phyloP scores from a whole-genome alignment of 2,888 invertebrate genomes.

The Margaritifera margaritifera region DNA sequence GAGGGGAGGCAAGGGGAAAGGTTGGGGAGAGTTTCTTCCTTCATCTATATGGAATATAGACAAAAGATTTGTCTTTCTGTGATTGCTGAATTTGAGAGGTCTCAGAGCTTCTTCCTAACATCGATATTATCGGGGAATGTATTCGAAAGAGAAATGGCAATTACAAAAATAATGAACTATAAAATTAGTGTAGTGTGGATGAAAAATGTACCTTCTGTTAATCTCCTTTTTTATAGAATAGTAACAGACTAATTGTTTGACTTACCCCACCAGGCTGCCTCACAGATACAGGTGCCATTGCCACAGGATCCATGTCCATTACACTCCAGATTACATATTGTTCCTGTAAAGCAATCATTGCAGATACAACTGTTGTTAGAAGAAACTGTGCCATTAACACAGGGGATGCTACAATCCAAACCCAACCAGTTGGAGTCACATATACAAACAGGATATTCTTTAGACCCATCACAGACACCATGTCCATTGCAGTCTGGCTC shows the following conservation, averaged over 20 bases:
- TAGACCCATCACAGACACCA: constrained; percentile 46
- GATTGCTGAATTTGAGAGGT: no score
- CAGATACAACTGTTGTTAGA: constrained; percentile 41
- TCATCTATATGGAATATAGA: no score
- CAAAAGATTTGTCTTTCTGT: no score
- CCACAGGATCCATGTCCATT: constrained; percentile 39
- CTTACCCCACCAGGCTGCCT: constrained; percentile 57
- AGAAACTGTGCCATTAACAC: constrained; percentile 14
- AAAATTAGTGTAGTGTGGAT: no score
- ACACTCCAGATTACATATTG: constrained; percentile 38
- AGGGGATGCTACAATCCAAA: constrained; percentile 52
- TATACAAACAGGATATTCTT: constrained; percentile 40
- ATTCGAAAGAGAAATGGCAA: no score
- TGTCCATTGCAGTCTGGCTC: constrained; percentile 49
- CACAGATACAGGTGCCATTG: constrained; percentile 48
- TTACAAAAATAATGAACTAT: no score
- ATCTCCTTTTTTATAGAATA: no score
- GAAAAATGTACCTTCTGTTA: no score
- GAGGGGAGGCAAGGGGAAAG: no score
- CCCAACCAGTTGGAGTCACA: constrained; percentile 50
- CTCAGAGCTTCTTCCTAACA: no score
- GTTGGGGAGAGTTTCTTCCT: no score
- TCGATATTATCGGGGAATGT: no score
- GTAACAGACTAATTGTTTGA: neutral
- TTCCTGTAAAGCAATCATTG: constrained; percentile 41